Percentiles rank a stretch among this genome's conserved stretches.
Conservation (phyloP, 2,113 vertebrate genomes). For the Mohoua ochrocephala region DNA sequence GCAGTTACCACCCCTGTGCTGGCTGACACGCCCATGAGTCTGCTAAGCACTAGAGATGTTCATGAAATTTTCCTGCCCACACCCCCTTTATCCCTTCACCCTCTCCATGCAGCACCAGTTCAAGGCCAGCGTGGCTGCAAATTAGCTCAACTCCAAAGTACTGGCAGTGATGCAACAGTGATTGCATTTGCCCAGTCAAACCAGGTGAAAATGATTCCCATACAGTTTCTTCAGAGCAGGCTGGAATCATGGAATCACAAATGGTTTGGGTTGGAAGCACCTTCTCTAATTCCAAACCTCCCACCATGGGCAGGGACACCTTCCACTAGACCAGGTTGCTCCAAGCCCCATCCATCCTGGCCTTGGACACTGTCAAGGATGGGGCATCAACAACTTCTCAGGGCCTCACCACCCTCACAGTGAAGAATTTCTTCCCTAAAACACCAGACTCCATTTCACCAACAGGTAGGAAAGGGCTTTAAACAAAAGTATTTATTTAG, state of each 20-base stretch:
- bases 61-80: not conserved
- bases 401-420: not conserved
- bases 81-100: not conserved
- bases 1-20: not conserved
- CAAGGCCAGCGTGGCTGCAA: not conserved
- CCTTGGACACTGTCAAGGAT: not conserved
- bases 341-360: not conserved
- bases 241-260: not conserved
- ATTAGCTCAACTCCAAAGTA: not conserved
- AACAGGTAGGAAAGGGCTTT: not conserved
- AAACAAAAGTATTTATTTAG: not conserved
- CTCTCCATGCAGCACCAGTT: not conserved
- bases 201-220: not conserved
- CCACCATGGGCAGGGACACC: not conserved
- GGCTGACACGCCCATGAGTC: not conserved
- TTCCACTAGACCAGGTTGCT: not conserved
- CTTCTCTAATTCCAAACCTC: not conserved
- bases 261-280: not conserved
- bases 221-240: not conserved
- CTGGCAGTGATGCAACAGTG: not conserved
- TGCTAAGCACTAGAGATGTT: not conserved
- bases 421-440: not conserved
- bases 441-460: not conserved
- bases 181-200: not conserved
- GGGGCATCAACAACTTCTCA: not conserved